A percentile compares a stretch with the other conserved stretches of the same genome.
These are phyloP conservation scores for Julus scandinavius DNA, from an alignment of 2,888 invertebrate species.

Conservation along the genomic window DNA sequence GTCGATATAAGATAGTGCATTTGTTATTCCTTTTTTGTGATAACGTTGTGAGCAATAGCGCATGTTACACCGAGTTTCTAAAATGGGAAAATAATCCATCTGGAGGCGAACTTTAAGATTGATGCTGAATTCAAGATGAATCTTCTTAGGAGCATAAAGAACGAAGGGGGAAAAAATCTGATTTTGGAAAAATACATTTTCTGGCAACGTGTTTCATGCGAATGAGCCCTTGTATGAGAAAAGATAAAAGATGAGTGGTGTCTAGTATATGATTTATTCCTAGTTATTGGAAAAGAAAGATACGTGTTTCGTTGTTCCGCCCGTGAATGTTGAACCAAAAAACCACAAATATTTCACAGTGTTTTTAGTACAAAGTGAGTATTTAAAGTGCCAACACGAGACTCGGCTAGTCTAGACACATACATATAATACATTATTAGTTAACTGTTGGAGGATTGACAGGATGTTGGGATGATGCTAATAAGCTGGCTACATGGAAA, in stretches of 20 bases:
- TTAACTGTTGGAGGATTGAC: no score
- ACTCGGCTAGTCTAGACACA: no score
- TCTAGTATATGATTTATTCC: neutral
- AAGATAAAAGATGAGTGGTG: neutral
- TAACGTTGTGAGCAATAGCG: neutral
- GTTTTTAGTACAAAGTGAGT: no score
- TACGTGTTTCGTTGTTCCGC: neutral
- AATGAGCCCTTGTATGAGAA: neutral
- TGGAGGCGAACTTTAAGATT: neutral
- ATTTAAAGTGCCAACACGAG: no score
- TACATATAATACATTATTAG: no score
- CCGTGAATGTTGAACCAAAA: neutral
- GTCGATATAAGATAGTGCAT: neutral
- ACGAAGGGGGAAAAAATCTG: neutral
- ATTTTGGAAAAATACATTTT: neutral
- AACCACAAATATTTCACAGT: no score
- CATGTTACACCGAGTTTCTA: neutral
- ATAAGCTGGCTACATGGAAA: no score
- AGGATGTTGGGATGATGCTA: no score
- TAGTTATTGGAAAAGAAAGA: neutral
- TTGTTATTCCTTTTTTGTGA: conserved; percentile 25
- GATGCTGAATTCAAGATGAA: conserved; percentile 8
- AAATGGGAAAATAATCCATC: conserved; percentile 8
- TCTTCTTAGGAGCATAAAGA: neutral
- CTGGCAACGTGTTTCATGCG: neutral